These are phyloP conservation scores for Ptychoptera albimana DNA, from an alignment of 2,888 invertebrate species.

Conservation along the genomic window DNA sequence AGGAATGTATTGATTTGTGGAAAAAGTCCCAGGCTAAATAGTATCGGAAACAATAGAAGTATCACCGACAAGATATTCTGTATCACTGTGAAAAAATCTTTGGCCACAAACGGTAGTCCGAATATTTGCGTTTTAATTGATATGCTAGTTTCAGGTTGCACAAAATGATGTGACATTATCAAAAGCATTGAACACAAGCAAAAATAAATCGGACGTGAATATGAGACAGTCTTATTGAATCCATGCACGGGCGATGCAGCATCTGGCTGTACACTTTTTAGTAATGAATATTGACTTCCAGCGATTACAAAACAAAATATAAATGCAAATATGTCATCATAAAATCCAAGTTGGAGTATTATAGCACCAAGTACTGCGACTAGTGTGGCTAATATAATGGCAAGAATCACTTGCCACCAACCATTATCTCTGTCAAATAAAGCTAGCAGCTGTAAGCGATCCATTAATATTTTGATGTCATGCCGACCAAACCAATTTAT, in stretches of 20 bases:
- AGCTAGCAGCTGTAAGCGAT: constrained; percentile 80
- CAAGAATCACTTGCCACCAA: constrained; percentile 58
- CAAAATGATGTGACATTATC: constrained; percentile 31
- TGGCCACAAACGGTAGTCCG: constrained; percentile 11
- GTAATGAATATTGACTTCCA: constrained; percentile 88
- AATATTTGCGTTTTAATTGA: constrained; percentile 6
- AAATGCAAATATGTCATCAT: constrained; percentile 83
- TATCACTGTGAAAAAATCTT: constrained; percentile 11
- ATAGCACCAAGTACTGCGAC: constrained; percentile 77
- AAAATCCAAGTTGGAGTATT: constrained; percentile 69
- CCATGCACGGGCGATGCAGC: constrained; percentile 97
- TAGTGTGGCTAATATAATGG: constrained; percentile 65
- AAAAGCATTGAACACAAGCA: constrained; percentile 54
- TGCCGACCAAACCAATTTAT: constrained; percentile 23
- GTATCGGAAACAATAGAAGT: constrained; percentile 78
- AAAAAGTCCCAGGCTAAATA: constrained; percentile 89
- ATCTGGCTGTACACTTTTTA: constrained; percentile 98
- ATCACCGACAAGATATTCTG: constrained; percentile 47
- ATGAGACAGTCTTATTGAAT: constrained; percentile 87
- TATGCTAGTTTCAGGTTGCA: constrained; percentile 18
- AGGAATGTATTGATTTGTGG: constrained; percentile 95
- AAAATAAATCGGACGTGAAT: constrained; percentile 88
- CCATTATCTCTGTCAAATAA: constrained; percentile 78
- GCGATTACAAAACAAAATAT: constrained; percentile 96
- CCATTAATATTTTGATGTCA: constrained; percentile 66